phyloP scores from a whole-genome alignment of 2,888 invertebrate genomes.

The Hymenopus coronatus region DNA sequence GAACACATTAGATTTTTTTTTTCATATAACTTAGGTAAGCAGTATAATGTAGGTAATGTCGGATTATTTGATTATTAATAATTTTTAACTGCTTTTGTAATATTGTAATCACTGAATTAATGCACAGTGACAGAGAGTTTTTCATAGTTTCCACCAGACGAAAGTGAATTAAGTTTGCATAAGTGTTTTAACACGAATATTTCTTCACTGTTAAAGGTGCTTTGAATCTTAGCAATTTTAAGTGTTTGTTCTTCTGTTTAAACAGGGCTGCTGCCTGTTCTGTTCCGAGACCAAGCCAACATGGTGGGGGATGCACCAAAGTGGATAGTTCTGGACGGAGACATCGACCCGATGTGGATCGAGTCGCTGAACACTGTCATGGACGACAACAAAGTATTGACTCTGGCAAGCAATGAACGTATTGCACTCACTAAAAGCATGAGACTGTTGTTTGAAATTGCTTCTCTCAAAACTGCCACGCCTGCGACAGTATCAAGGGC shows the following conservation, averaged over 20 bases:
- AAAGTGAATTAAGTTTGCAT: too few species aligned
- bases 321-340: slow-evolving; percentile 94
- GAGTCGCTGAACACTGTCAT: slow-evolving; percentile 94
- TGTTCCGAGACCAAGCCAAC: slow-evolving; percentile 93
- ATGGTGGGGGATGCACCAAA: slow-evolving; percentile 81
- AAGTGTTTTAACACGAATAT: too few species aligned
- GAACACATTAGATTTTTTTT: too few species aligned
- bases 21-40: too few species aligned
- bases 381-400: slow-evolving; percentile 95
- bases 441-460: slow-evolving; percentile 92
- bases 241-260: neutral
- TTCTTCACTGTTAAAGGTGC: too few species aligned
- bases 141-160: too few species aligned
- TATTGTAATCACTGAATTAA: too few species aligned
- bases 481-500: slow-evolving; percentile 95
- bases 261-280: slow-evolving; percentile 80
- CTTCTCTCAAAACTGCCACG: slow-evolving; percentile 84
- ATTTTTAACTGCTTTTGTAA: too few species aligned
- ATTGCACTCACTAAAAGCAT: slow-evolving; percentile 86
- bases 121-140: too few species aligned
- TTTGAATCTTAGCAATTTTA: too few species aligned
- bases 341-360: slow-evolving; percentile 98
- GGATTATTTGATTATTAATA: too few species aligned
- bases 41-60: too few species aligned
- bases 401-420: slow-evolving; percentile 90